A percentile compares a stretch with the other conserved stretches of the same genome.
Conservation (phyloP, 2,113 vertebrate genomes). For the Mesitornis unicolor region DNA sequence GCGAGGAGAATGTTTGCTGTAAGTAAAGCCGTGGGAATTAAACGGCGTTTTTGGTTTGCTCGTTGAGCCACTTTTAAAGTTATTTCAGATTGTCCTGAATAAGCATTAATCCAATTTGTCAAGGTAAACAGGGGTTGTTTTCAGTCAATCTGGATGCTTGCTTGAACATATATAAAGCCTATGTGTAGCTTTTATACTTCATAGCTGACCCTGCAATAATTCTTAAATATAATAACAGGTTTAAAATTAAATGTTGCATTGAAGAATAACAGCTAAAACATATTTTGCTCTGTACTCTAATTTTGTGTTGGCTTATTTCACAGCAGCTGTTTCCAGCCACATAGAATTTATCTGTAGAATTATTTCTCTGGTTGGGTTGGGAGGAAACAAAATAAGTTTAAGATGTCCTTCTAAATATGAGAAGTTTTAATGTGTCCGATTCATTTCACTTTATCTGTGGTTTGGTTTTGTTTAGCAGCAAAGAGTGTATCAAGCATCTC, state of each 20-base stretch:
- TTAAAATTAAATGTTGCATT: not conserved
- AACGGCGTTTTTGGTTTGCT: not conserved
- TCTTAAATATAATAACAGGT: not conserved
- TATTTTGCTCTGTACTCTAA: not conserved
- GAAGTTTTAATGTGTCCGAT: not conserved
- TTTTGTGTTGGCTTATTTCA: not conserved
- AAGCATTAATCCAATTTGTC: not conserved
- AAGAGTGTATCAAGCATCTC: not conserved
- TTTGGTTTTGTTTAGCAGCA: conserved; percentile 23
- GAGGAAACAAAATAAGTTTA: not conserved
- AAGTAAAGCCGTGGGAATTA: not conserved
- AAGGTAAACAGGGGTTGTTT: not conserved
- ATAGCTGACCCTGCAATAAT: not conserved
- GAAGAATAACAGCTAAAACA: not conserved
- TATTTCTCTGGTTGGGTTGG: not conserved
- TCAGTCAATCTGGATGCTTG: not conserved
- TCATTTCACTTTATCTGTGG: not conserved
- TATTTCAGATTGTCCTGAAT: not conserved
- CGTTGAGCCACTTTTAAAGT: not conserved
- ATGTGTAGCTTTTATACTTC: too few relatives aligned
- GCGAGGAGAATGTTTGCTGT: not conserved
- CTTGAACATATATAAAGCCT: too few relatives aligned
- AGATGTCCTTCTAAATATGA: not conserved
- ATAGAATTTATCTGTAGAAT: not conserved
- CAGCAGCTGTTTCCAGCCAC: not conserved